Conservation (phyloP, 1,140 invertebrate species). For the Ips nitidus region DNA sequence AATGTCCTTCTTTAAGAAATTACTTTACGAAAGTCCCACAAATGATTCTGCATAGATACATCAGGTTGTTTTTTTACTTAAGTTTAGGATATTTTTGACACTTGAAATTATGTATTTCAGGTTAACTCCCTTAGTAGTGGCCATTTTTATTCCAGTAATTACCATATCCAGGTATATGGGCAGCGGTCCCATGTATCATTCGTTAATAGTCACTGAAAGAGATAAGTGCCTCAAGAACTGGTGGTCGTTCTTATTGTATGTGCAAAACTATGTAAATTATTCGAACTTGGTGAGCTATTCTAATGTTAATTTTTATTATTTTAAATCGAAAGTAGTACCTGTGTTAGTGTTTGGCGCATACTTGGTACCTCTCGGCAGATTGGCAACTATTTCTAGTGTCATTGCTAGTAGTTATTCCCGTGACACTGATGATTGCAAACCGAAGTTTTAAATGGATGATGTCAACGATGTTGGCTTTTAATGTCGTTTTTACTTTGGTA, state of each 20-base stretch:
- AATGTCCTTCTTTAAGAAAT: slow-evolving; percentile 10
- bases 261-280: slow-evolving; percentile 43
- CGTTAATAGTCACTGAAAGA: slow-evolving; percentile 2
- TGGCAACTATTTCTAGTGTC: slow-evolving; percentile 63
- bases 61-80: slow-evolving; percentile 35
- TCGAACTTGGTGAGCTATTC: slow-evolving; percentile 22
- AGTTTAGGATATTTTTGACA: slow-evolving; percentile 1
- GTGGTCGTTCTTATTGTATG: slow-evolving; percentile 43
- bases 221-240: slow-evolving; percentile 39
- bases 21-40: slow-evolving; percentile 38
- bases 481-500: slow-evolving; percentile 12
- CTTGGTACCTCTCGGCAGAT: slow-evolving; percentile 66
- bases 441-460: slow-evolving; percentile 18
- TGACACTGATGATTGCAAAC: slow-evolving; percentile 26
- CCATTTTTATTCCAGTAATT: slow-evolving; percentile 29
- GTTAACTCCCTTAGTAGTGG: slow-evolving; percentile 34
- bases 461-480: slow-evolving; percentile 23
- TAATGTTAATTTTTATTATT: not conserved
- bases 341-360: slow-evolving; percentile 41
- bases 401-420: slow-evolving; percentile 44
- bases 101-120: slow-evolving; percentile 25
- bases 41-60: slow-evolving; percentile 41
- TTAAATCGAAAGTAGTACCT: not conserved
- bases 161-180: slow-evolving; percentile 33
- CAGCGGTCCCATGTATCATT: slow-evolving; percentile 36